phyloP scores from a whole-genome alignment of 2,888 invertebrate genomes.

The Pheosia gnoma region DNA sequence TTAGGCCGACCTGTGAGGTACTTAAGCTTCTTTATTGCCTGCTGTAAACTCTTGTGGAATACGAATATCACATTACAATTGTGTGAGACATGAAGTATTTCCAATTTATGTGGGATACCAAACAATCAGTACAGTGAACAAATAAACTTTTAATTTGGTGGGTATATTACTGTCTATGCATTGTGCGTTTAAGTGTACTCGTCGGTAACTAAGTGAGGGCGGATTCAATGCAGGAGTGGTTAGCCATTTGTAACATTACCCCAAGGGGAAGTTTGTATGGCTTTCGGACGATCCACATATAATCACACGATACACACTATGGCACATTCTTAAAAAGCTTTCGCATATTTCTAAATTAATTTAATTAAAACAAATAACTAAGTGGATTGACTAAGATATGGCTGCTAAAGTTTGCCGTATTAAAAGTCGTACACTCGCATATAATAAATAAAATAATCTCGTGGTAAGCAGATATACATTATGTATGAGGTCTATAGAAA shows the following conservation, averaged over 20 bases:
- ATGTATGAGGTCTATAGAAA: too few relatives aligned
- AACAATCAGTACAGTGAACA: neutral
- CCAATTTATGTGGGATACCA: neutral
- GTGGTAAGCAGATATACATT: too few relatives aligned
- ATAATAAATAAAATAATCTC: too few relatives aligned
- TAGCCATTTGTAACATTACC: conserved; percentile 59
- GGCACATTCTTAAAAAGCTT: too few relatives aligned
- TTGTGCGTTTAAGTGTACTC: conserved; percentile 37
- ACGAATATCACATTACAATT: conserved; percentile 13
- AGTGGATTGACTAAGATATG: too few relatives aligned
- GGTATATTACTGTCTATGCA: conserved; percentile 8
- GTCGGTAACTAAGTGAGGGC: conserved; percentile 46
- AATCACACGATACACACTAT: too few relatives aligned
- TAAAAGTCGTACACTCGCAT: too few relatives aligned
- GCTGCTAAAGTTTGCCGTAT: too few relatives aligned
- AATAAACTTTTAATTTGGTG: too few relatives aligned
- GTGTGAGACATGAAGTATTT: neutral
- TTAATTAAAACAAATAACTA: too few relatives aligned
- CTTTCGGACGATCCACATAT: conserved; percentile 33
- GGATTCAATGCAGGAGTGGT: conserved; percentile 53
- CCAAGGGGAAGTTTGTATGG: conserved; percentile 46
- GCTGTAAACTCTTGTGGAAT: conserved; percentile 7
- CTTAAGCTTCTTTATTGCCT: neutral
- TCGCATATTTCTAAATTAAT: too few relatives aligned
- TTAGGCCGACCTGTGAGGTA: conserved; percentile 8